Evolutionary conservation across 1,140 invertebrate species (phyloP).

Genomic region (Aphidius ervi): DNA sequence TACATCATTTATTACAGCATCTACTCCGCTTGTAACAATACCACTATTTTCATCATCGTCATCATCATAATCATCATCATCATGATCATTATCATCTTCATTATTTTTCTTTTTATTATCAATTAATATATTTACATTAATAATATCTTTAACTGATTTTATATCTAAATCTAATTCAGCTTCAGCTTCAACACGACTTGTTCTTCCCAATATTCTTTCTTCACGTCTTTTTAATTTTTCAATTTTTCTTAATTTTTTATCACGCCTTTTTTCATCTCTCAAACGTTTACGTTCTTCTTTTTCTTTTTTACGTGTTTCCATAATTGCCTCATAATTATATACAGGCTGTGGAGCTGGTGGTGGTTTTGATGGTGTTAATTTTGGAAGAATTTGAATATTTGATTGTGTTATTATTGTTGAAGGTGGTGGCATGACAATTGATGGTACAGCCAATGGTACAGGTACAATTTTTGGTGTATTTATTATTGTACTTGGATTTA

Average conservation of each 20-base stretch:
- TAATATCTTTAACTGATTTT: slow-evolving; percentile 32
- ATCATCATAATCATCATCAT: slow-evolving; percentile 32
- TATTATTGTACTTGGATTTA: slow-evolving; percentile 34
- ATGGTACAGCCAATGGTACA: slow-evolving; percentile 25
- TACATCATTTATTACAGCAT: slow-evolving; percentile 28
- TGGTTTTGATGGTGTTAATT: slow-evolving; percentile 9
- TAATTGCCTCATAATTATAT: slow-evolving; percentile 49
- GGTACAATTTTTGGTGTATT: slow-evolving; percentile 33
- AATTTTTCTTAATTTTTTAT: slow-evolving; percentile 36
- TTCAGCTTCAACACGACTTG: slow-evolving; percentile 27
- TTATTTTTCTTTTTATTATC: slow-evolving; percentile 20
- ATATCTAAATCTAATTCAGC: slow-evolving; percentile 1
- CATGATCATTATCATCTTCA: slow-evolving; percentile 22
- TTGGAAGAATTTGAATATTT: slow-evolving; percentile 16
- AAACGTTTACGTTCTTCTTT: slow-evolving; percentile 46
- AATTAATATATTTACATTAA: slow-evolving; percentile 26
- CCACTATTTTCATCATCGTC: slow-evolving; percentile 30
- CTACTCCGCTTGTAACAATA: slow-evolving; percentile 30
- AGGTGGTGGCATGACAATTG: slow-evolving; percentile 24
- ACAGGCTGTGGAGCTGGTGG: slow-evolving; percentile 38
- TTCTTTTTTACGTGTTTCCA: slow-evolving; percentile 43
- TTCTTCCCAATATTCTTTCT: slow-evolving; percentile 33
- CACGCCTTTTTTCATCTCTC: slow-evolving; percentile 40
- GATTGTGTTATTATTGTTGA: slow-evolving; percentile 9
- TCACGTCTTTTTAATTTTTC: slow-evolving; percentile 39